Evolutionary conservation across 1,140 invertebrate species (phyloP).

Genomic region (Steinernema feltiae): DNA sequence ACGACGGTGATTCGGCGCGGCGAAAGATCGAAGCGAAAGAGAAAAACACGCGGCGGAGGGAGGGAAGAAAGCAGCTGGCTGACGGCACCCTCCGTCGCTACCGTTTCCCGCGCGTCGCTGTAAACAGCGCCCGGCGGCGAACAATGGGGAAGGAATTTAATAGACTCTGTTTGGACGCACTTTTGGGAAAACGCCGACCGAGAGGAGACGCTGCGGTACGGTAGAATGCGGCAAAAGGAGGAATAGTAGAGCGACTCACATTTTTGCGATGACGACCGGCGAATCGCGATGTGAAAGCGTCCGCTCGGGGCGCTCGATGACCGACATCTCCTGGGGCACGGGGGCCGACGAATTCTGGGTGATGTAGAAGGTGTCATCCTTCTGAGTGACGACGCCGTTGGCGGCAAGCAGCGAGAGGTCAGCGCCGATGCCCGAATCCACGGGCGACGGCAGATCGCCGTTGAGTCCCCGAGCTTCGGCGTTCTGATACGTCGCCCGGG

Average conservation of each 20-base stretch:
- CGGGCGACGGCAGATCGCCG: constrained; percentile 48
- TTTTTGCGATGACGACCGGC: constrained; percentile 82
- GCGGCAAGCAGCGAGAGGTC: constrained; percentile 49
- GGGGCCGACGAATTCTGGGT: constrained; percentile 65
- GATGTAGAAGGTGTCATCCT: constrained; percentile 61
- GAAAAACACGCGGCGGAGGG: neutral
- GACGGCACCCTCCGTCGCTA: neutral
- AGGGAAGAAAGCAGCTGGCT: neutral
- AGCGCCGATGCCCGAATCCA: constrained; percentile 52
- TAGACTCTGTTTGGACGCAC: neutral
- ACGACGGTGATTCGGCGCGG: neutral
- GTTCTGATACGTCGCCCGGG: constrained; percentile 17
- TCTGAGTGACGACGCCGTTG: constrained; percentile 58
- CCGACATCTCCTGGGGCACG: constrained; percentile 31
- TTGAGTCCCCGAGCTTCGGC: constrained; percentile 24
- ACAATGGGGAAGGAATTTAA: neutral
- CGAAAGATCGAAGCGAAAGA: constrained; percentile 5
- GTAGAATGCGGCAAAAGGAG: neutral
- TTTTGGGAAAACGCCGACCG: neutral
- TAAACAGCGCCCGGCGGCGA: neutral
- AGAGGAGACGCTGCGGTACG: neutral
- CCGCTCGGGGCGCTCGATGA: constrained; percentile 56
- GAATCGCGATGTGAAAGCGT: constrained; percentile 59
- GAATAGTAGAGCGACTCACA: constrained; percentile 68
- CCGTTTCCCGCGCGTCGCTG: neutral